phyloP scores from a whole-genome alignment of 2,113 vertebrate species.

The Holacanthus passer region DNA sequence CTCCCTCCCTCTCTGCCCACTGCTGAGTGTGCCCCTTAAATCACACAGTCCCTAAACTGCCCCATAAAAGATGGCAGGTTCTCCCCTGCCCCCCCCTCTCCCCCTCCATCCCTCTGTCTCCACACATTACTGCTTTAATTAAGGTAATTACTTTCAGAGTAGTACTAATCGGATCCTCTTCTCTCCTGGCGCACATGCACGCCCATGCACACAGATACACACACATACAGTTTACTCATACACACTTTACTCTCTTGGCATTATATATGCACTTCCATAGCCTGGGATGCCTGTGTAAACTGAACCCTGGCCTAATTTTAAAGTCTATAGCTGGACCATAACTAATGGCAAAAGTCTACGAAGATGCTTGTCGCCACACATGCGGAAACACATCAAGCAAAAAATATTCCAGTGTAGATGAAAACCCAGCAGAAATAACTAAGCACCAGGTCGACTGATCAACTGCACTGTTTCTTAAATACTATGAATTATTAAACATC shows the following conservation, averaged over 20 bases:
- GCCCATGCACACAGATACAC: constrained; percentile 8
- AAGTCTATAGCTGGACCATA: constrained; percentile 18
- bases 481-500: constrained; percentile 75
- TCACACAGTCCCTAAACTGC: constrained; percentile 82
- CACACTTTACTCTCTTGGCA: constrained; percentile 49
- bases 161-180: constrained; percentile 85
- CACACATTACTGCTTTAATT: constrained; percentile 88
- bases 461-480: constrained; percentile 56
- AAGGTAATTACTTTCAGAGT: constrained; percentile 89
- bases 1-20: constrained; percentile 32
- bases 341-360: constrained; percentile 13
- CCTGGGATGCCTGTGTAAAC: constrained; percentile 59
- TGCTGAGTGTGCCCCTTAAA: constrained; percentile 79
- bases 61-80: constrained; percentile 83
- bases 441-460: constrained; percentile 39
- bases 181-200: constrained; percentile 66
- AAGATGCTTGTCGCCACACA: constrained; percentile 22
- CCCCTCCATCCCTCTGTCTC: constrained; percentile 68
- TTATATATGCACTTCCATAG: constrained; percentile 63
- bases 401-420: constrained; percentile 50
- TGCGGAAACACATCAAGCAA: constrained; percentile 26
- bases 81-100: constrained; percentile 61
- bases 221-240: constrained; percentile 43
- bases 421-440: constrained; percentile 59
- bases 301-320: constrained; percentile 67